These are phyloP conservation scores for Brachynemurus nebulosus DNA, from an alignment of 2,888 invertebrate genomes.

Conservation along the genomic window DNA sequence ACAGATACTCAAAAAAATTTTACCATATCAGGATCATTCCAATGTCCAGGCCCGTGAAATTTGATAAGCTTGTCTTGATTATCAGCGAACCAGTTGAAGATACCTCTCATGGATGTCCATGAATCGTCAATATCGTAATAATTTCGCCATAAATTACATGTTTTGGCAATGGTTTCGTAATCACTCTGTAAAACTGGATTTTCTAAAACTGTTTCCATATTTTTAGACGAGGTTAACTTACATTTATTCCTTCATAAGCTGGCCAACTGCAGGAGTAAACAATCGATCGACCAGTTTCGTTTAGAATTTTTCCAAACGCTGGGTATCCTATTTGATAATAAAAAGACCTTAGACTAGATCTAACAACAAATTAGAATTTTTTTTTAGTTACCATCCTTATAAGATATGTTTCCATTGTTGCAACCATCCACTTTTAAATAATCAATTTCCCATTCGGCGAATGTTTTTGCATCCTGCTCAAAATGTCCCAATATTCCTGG, in stretches of 20 bases:
- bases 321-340: conserved; percentile 54
- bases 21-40: conserved; percentile 67
- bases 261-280: conserved; percentile 80
- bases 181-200: conserved; percentile 35
- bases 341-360: too few species aligned
- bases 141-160: conserved; percentile 57
- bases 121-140: conserved; percentile 54
- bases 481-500: conserved; percentile 57
- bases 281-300: conserved; percentile 60
- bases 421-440: conserved; percentile 76
- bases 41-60: conserved; percentile 52
- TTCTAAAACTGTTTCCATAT: too few species aligned
- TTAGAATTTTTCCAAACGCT: conserved; percentile 51
- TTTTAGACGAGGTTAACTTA: too few species aligned
- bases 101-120: conserved; percentile 41
- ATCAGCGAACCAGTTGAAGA: conserved; percentile 47
- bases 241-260: conserved; percentile 49
- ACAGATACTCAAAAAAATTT: too few species aligned
- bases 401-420: too few species aligned
- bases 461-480: conserved; percentile 53
- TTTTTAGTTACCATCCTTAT: too few species aligned
- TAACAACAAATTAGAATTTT: too few species aligned
- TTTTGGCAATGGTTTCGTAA: conserved; percentile 39
- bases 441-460: conserved; percentile 69
- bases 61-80: conserved; percentile 44